phyloP scores from a whole-genome alignment of 2,888 invertebrate species.

The Amphipyra berbera region DNA sequence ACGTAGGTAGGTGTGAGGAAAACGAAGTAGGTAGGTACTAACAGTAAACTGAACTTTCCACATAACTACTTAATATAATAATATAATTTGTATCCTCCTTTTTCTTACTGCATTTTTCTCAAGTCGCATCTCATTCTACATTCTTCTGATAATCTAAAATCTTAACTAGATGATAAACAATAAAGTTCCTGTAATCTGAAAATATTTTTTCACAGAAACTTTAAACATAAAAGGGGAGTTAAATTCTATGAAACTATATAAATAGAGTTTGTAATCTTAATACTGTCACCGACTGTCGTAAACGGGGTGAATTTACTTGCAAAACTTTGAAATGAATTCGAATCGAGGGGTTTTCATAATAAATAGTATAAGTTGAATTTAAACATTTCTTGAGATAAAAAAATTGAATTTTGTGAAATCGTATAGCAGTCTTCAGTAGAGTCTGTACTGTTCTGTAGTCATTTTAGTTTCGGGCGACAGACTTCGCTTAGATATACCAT shows the following conservation, averaged over 20 bases:
- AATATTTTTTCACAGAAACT: slow-evolving; percentile 26
- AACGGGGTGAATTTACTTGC: slow-evolving; percentile 48
- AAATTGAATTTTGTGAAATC: slow-evolving; percentile 12
- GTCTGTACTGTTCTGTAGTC: neutral
- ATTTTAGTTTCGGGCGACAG: neutral
- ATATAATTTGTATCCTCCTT: neutral
- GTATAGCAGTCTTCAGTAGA: neutral
- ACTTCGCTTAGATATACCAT: neutral
- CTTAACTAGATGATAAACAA: slow-evolving; percentile 6
- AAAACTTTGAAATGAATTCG: slow-evolving; percentile 47
- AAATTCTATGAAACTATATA: slow-evolving; percentile 37
- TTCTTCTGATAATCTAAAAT: slow-evolving; percentile 3
- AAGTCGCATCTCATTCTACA: neutral
- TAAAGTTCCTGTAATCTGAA: slow-evolving; percentile 14
- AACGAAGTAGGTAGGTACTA: no score
- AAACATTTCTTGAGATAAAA: slow-evolving; percentile 2
- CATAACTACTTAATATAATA: no score
- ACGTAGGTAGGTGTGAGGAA: no score
- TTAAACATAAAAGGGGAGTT: slow-evolving; percentile 16
- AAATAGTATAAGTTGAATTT: slow-evolving; percentile 27
- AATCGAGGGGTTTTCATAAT: slow-evolving; percentile 44
- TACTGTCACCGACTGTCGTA: slow-evolving; percentile 38
- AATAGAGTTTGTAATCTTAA: slow-evolving; percentile 47
- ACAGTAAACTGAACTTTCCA: no score
- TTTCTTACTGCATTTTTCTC: neutral